Evolutionary conservation across 2,797 vertebrate genomes (phyloP), one percentile per base, ranked within the genome.

Genomic region (Sebastes iracundus): DNA sequence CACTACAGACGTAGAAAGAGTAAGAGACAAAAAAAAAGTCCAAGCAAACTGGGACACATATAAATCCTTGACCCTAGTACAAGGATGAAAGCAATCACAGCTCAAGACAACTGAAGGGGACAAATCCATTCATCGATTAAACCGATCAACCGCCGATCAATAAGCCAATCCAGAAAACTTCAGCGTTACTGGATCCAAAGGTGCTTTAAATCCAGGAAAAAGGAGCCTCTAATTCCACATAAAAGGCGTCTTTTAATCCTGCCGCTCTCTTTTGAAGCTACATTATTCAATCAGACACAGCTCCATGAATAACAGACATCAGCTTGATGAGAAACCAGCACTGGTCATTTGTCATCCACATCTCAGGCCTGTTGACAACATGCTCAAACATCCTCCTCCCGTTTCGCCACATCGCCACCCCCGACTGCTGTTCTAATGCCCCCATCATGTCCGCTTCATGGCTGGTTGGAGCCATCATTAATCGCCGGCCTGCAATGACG

Each of bases 391-490:
- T 88, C 88, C 70, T 82, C 79, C 77, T 81, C 76, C 80, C 68
- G 55, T 81, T 88, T 71, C 42, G 10, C 82, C 87, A 83, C 81
- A 77, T 84, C 88, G 32, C 75, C 72, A 35, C 81, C 87, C 79
- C 69, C 30, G 27, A 86, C 81, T 78, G 87, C 84, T 61, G 65
- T 87, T 84, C 83, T 92, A 91, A 91, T 92, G 85, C 68, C 73
- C 87, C 87, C 90, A 89, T 92, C 92, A 90, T 95, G 90, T 94
- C 90, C 78, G 82, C 91, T 89, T 91, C 93, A 94, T 82, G 92
- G 86, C 67, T 81, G 88, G 93, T 84, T 93, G 92, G 80, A 91
- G 84, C 77, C 71, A 77, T 93, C 87, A 93, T 94, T 94, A 92
- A 91, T 86, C 49, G 76, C 79, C 25, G 7, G 68, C 80, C 76